These are phyloP conservation scores for Cephus pygmeus DNA, from an alignment of 2,888 invertebrate species.

Conservation along the genomic window DNA sequence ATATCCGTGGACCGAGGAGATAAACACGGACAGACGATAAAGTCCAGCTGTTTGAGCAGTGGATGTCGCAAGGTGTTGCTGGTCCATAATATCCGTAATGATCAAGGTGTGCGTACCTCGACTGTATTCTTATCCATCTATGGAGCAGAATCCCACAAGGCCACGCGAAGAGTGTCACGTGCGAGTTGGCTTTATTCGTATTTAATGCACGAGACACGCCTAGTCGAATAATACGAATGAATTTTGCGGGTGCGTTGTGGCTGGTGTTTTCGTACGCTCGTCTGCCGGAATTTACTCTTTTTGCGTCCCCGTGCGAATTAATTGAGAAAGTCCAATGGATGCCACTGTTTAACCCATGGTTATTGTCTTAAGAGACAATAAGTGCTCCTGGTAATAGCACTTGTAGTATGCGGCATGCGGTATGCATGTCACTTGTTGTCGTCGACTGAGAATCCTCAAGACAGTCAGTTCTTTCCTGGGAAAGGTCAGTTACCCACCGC, in stretches of 20 bases:
- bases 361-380: background rate
- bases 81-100: constrained; percentile 5
- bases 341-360: background rate
- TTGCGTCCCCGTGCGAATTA: background rate
- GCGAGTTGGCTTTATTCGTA: constrained; percentile 14
- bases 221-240: background rate
- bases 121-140: constrained; percentile 31
- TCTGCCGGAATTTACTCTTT: background rate
- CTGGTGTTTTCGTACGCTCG: background rate
- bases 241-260: background rate
- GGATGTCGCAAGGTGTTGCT: constrained; percentile 25
- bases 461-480: constrained; percentile 28
- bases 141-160: constrained; percentile 28
- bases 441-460: background rate
- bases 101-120: constrained; percentile 22
- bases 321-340: background rate
- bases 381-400: background rate
- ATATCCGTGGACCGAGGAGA: background rate
- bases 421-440: background rate
- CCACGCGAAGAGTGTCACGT: constrained; percentile 31
- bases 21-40: background rate
- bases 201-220: background rate
- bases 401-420: background rate
- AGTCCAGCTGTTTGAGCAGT: background rate
- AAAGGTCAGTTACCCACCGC: constrained; percentile 32